Base-by-base conservation (phyloP, 2,113 vertebrate species). In the Tringa solitaria region DNA sequence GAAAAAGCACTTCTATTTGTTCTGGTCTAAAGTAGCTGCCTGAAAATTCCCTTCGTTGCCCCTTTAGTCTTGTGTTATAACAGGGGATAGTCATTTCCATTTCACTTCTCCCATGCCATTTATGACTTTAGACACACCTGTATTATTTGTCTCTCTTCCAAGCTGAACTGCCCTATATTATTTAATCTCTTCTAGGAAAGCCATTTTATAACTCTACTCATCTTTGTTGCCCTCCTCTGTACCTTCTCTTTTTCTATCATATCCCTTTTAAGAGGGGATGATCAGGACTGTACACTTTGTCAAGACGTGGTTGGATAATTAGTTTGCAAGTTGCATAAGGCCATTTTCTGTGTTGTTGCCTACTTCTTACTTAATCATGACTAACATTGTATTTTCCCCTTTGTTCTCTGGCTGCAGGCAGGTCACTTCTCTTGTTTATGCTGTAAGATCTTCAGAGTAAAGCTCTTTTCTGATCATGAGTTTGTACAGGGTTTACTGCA, bases 1-100 rank as follows among this genome's bases (percentile, higher is more conserved):
- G 89, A 87, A 96, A 96, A 96, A 91, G 41, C 77, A 91, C 56
- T 82, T 91, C 77, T 95, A 37, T 89, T 89, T 96, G 77, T 87
- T 87, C 84, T 87, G 64, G 17, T 84, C 39, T 96, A 32, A 89
- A 92, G 65, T 51, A 84, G 73, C 73, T 82, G 39, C 46, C 69
- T 94, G 60, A 78, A 92, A 87, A 89, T 60, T 84, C 87, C 89
- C 41, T 88, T 70, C 76, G 48, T 30, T 86, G 75, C 9, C 37
- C 63, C 43, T 78, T 90, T 61, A 83, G 37, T 92, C 75, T 50
- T 39, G 11, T 3, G 1, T 65, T 88, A 4, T 54, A 87, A 39
- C 20, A 84, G 46, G 26, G 41, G 12, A 81, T 2, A 87, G 83
- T 51, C 1, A 81, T 89, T 92, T n/a, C 89, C 69, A 89, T 37